A percentile compares a stretch with the other conserved stretches of the same genome.
Evolutionary conservation across 2,113 vertebrate genomes (phyloP).

Genomic region (Grus americana): DNA sequence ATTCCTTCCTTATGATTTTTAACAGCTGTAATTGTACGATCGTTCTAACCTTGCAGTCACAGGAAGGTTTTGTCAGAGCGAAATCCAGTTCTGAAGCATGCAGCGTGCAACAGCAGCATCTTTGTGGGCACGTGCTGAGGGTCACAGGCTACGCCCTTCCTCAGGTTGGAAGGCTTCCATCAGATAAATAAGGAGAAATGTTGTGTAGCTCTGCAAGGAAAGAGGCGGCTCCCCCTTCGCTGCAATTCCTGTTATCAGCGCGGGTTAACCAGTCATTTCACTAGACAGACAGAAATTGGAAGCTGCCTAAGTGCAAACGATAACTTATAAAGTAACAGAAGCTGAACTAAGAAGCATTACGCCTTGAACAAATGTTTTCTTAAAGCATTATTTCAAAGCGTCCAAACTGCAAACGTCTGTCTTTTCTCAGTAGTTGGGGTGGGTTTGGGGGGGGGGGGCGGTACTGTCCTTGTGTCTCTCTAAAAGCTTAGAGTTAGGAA

Average conservation of each 20-base stretch:
- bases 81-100: not conserved
- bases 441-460: not conserved
- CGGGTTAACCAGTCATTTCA: not conserved
- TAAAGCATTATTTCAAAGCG: not conserved
- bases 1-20: not conserved
- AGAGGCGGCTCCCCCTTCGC: not conserved
- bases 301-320: not conserved
- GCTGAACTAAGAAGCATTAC: not conserved
- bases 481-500: not conserved
- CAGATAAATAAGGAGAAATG: not conserved
- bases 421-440: not conserved
- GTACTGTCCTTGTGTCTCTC: not conserved
- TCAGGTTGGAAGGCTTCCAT: not conserved
- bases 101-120: not conserved
- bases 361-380: not conserved
- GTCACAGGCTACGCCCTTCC: not conserved
- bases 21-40: not conserved
- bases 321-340: not conserved
- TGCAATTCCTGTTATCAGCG: accelerated
- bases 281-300: not conserved
- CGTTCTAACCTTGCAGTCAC: not conserved
- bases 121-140: accelerated
- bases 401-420: not conserved
- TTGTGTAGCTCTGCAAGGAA: not conserved
- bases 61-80: not conserved